phyloP scores from a whole-genome alignment of 2,888 invertebrate genomes.

The Tholera decimalis region DNA sequence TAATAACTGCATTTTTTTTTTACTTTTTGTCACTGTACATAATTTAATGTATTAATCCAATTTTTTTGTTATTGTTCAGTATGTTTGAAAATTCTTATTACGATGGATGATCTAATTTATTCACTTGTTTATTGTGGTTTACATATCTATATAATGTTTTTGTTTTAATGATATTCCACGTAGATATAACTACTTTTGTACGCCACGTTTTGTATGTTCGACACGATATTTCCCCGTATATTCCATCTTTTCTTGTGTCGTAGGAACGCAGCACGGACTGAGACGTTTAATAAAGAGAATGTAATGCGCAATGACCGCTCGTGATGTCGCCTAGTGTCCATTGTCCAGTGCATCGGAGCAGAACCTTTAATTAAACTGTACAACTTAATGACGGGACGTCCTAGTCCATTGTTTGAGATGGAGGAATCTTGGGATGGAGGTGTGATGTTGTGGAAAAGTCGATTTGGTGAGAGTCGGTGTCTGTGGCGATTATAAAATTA shows the following conservation, averaged over 20 bases:
- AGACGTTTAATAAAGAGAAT: conserved; percentile 74
- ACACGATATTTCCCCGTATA: conserved; percentile 22
- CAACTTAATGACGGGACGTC: conserved; percentile 47
- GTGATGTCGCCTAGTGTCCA: conserved; percentile 66
- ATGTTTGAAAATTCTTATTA: no score
- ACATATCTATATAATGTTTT: no score
- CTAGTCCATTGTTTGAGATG: conserved; percentile 25
- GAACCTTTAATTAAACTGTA: conserved; percentile 74
- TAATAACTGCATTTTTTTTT: no score
- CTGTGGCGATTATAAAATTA: not conserved
- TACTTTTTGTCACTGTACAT: conserved; percentile 27
- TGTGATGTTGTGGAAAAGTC: conserved; percentile 1
- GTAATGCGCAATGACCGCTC: conserved; percentile 69
- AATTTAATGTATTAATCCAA: conserved; percentile 53
- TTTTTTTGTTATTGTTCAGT: no score
- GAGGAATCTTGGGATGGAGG: conserved; percentile 25
- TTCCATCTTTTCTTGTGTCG: conserved; percentile 39
- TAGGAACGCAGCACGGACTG: conserved; percentile 67
- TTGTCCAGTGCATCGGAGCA: conserved; percentile 66
- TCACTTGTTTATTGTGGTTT: no score
- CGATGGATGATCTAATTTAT: no score
- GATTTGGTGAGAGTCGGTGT: no score
- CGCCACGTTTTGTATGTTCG: no score
- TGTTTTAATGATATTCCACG: no score
- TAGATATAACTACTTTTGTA: no score